Evolutionary conservation across 2,113 vertebrate genomes (phyloP).

Genomic region (Nothobranchius furzeri): DNA sequence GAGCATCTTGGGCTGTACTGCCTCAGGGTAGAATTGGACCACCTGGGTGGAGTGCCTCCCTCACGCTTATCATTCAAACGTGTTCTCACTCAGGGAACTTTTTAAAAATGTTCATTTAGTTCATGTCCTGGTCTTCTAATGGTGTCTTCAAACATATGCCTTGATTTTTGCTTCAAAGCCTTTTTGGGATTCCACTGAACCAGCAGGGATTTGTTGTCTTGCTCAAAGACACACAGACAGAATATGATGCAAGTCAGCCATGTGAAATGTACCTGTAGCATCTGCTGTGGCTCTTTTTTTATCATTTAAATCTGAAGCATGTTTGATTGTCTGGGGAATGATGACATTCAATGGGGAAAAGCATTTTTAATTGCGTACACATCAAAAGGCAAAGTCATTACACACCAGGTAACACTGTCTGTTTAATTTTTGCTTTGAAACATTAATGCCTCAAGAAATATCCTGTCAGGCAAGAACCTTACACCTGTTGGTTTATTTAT

Average conservation of each 20-base stretch:
- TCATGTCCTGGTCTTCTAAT: background rate
- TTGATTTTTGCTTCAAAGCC: background rate
- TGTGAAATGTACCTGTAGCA: background rate
- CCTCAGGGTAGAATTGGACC: constrained; percentile 32
- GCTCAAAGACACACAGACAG: background rate
- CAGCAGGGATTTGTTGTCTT: background rate
- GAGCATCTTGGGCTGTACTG: constrained; percentile 24
- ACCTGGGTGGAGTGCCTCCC: constrained; percentile 33
- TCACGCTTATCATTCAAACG: constrained; percentile 37
- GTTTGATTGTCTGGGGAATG: background rate
- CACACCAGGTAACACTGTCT: background rate
- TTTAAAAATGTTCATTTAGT: constrained; percentile 1
- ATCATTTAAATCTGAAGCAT: background rate
- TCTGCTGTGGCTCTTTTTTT: constrained; percentile 8
- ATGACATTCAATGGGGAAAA: constrained; percentile 1
- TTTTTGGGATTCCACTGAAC: constrained; percentile 5
- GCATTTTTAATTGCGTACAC: background rate
- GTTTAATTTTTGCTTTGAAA: background rate
- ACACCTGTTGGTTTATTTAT: too few relatives aligned
- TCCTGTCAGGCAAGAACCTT: background rate
- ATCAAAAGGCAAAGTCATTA: background rate
- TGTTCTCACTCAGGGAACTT: constrained; percentile 5
- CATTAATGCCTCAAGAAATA: background rate
- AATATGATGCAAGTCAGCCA: background rate
- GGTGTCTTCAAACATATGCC: background rate